Base-by-base conservation (phyloP, 1,140 invertebrate species). In the Drosophila yakuba region DNA sequence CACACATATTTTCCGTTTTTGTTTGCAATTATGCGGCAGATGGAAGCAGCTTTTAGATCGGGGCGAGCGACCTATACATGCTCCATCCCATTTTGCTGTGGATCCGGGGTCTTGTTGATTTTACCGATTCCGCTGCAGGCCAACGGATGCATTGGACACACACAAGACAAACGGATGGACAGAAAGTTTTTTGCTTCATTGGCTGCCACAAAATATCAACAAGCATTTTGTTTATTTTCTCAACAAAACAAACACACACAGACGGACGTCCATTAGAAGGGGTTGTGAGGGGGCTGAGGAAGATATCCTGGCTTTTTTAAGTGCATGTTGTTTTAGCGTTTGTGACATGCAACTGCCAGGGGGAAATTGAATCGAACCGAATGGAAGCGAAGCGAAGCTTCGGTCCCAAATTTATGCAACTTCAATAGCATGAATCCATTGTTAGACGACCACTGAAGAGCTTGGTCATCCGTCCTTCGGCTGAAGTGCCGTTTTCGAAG, bases 201-300 rank as follows among this genome's bases (percentile, higher is more conserved):
- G 82, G 83, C 83, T 86, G 83, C 83, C 82, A 88, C 82, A 86
- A 88, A 86, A 86, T 86, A 86, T 83, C 83, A 86, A 86, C 84
- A 86, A 86, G 84, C 75, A 88, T 88, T 86, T 88, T 86, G 83
- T 86, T 86, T 86, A 86, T 86, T 86, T 86, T 81, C 84, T 73
- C 77, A 86, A 81, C 84, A 69, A 61, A 66, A 63, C 56, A 39
- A 43, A 52, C 44, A 43, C 67, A 82, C 61, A 80, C 79, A 82
- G 63, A 77, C 32, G 8, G 32, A 32, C 67, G 56, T 41, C 58
- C 77, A 80, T 44, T 44, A 20, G 2, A 15, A 32, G 17, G 17
- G 39, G 17, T 23, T 28, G 38, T 2, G 45, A 17, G 15, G 47
- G 10, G 44, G n/a, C 32, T 10, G 32, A 10, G 38, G 57, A n/a